Base-by-base conservation (phyloP, 2,797 vertebrate genomes). In the Danio choprae region DNA sequence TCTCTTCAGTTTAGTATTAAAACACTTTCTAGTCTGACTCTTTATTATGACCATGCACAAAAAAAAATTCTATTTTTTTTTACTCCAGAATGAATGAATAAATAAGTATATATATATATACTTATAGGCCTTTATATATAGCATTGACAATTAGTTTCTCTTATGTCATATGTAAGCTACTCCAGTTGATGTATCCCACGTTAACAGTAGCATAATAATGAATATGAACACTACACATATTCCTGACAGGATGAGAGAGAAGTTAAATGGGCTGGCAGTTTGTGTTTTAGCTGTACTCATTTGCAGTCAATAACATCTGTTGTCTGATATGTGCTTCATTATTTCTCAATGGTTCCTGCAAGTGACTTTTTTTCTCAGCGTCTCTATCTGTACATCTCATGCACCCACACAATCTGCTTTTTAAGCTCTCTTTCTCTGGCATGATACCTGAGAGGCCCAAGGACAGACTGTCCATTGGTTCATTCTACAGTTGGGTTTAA, bases 341-440 rank as follows among this genome's bases (percentile, higher is more conserved):
- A 15, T 3, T 62, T 62, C 15, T 50, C 22, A 7, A 16, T 36
- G 4, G 20, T 56, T 29, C 7, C 6, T 59, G 9, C 9, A 22
- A 38, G 38, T n/a, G 53, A 38, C 55, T 62, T 50, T 59, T 44
- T 63, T 20, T 70, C 43, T 68, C 62, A 58, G 29, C 12, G 18
- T 56, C 29, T 43, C 7, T 73, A 41, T 74, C 77, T 59, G 12
- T 43, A 68, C 46, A 56, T 62, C 64, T 83, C 64, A 15, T 64
- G 76, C 51, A 50, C 22, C 59, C n/a, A 12, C 20, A 65, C 73
- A 80, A 22, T 70, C 38, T 62, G 46, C 7, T 55, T 55, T 64
- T 63, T 29, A 69, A 53, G 55, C 53, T 69, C 15, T 55, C 41
- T 69, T 77, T 60, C 55, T 43, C 22, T 18, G 43, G 29, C n/a